Base-by-base conservation (phyloP, 1,140 invertebrate species). In the Drosophila gunungcola region DNA sequence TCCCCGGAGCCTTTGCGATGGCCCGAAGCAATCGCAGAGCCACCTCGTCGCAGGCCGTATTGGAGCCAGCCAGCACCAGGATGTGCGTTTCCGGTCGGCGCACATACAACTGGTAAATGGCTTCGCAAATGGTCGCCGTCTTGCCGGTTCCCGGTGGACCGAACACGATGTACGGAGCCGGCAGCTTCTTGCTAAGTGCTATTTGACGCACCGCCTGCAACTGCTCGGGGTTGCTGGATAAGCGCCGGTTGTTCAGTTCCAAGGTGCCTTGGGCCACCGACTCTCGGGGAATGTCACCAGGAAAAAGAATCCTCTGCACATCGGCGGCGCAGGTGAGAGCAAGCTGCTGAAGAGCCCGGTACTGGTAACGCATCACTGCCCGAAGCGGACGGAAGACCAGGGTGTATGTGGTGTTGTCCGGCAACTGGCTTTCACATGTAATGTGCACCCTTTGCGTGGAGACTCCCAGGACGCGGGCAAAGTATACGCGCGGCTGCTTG, bases 101-200 rank as follows among this genome's bases (percentile, higher is more conserved):
- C 61, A 64, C 93, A 73, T 72, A 94, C 82, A 93, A 93, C 85
- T 88, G 93, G 55, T 80, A 76, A 27, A 97, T 95, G 7, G 94
- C 93, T 92, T 97, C 96, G 6, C 97, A 94, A n/a, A 97, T 75
- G 4, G 96, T 97, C 0, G 96, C 93, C 21, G 96, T 97, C 93
- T 97, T 97, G 0, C 96, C 96, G 1, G 96, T 97, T 3, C 90
- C 96, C 39, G 96, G 96, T 34, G 96, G 96, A 3, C 96, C 96
- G 92, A 96, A 96, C 36, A 97, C 92, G 46, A 97, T 94, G 67
- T 96, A 97, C 1, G 96, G 96, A 4, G 95, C 92, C 3, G 96
- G 95, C 13, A 94, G 90, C 11, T 93, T 93, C 6, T 93, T 90
- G 38, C 93, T 94, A 39, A 92, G 68, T 1, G 96, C 77, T 52